phyloP scores from a whole-genome alignment of 2,797 vertebrate species.

The Intellagama lesueurii region DNA sequence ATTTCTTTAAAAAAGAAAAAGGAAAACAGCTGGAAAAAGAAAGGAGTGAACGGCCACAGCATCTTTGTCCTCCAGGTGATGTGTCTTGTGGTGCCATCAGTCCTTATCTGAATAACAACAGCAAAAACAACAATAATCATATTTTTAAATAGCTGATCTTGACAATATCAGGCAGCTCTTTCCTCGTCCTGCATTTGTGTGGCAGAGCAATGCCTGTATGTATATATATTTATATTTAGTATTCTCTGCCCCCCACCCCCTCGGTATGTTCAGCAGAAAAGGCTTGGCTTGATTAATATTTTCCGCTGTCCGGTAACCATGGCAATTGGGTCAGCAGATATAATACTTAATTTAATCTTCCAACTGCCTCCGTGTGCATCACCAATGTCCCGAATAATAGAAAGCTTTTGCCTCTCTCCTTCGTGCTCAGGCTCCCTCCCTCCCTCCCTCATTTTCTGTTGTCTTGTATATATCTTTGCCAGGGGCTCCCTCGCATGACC shows the following conservation, averaged over 20 bases:
- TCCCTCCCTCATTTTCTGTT: slow-evolving; percentile 75
- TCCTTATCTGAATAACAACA: slow-evolving; percentile 42
- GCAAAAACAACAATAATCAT: not conserved
- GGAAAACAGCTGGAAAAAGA: slow-evolving; percentile 40
- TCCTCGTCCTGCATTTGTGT: slow-evolving; percentile 64
- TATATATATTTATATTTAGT: slow-evolving; percentile 80
- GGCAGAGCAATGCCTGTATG: slow-evolving; percentile 65
- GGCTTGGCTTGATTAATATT: slow-evolving; percentile 98
- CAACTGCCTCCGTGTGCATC: slow-evolving; percentile 95
- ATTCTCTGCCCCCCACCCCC: slow-evolving; percentile 53
- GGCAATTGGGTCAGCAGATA: slow-evolving; percentile 99
- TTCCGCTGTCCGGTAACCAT: slow-evolving; percentile 99
- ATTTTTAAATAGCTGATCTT: slow-evolving; percentile 67
- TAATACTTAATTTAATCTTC: slow-evolving; percentile 99
- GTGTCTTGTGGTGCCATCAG: slow-evolving; percentile 41
- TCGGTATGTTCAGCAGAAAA: slow-evolving; percentile 82
- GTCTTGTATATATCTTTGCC: slow-evolving; percentile 80
- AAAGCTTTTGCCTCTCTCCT: slow-evolving; percentile 85
- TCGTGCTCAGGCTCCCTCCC: slow-evolving; percentile 67
- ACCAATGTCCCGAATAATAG: slow-evolving; percentile 95
- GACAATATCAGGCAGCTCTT: slow-evolving; percentile 60
- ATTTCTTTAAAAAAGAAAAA: not conserved
- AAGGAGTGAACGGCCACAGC: slow-evolving; percentile 46
- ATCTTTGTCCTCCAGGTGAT: not conserved
- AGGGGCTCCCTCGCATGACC: slow-evolving; percentile 79